Evolutionary conservation across 2,113 vertebrate genomes (phyloP).

Genomic region (Gnathochromis pfefferi): DNA sequence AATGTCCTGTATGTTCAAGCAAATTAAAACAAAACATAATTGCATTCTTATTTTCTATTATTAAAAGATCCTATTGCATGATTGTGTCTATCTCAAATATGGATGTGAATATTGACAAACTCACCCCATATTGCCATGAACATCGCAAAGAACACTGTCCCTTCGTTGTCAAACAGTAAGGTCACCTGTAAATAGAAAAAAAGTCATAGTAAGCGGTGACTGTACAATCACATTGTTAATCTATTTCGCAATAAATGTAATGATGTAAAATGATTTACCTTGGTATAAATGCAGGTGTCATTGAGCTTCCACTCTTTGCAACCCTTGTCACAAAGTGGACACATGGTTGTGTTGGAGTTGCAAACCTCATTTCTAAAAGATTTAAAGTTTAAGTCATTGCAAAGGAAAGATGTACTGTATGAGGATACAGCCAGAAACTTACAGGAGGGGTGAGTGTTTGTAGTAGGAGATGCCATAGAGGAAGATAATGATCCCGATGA

Average conservation of each 20-base stretch:
- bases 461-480: constrained; percentile 78
- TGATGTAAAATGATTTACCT: constrained; percentile 61
- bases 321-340: constrained; percentile 82
- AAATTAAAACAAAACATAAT: background rate
- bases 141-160: constrained; percentile 86
- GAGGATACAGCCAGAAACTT: constrained; percentile 38
- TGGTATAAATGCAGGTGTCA: constrained; percentile 85
- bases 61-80: background rate
- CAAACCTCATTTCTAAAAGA: constrained; percentile 87
- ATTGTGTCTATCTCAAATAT: background rate
- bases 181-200: constrained; percentile 73
- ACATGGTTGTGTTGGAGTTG: constrained; percentile 78
- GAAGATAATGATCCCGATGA: constrained; percentile 71
- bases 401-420: background rate
- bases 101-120: constrained; percentile 34
- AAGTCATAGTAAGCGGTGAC: background rate
- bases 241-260: background rate
- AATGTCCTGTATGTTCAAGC: background rate
- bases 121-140: constrained; percentile 96
- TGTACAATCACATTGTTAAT: background rate
- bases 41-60: background rate
- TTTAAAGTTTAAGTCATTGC: background rate
- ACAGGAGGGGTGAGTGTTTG: constrained; percentile 83
- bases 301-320: constrained; percentile 81
- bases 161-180: constrained; percentile 88